Base-by-base conservation (phyloP, 2,888 invertebrate genomes). In the Adelognathus sp. region DNA sequence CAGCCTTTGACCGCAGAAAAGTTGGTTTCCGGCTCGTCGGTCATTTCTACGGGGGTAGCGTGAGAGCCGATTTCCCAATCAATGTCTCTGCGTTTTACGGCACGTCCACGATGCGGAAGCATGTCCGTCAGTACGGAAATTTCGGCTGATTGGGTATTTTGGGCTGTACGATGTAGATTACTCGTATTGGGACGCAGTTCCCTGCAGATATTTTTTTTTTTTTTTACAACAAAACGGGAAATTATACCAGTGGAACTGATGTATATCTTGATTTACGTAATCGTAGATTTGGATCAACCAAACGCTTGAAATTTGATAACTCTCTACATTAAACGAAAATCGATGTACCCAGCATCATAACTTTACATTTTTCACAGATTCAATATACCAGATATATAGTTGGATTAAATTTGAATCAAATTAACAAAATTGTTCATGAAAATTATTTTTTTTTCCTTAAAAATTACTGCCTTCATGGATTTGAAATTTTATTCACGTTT, bases 101-200 rank as follows among this genome's bases (percentile, higher is more conserved):
- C 63, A 27, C 73, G 60, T 36, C 83, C 83, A 36, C 79, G 76
- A 54, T 83, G 81, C 9, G 83, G 83, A 44, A 83, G 67, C 82
- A 83, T 83, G 33, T 80, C 80, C 24, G 81, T 81, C 14, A 81
- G 50, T 14, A 81, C 76, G 18, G 79, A 81, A 66, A 75, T 77
- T 18, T 76, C 72, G 2, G 79, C 54, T 4, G 80, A 80, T 66
- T 74, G 81, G 11, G 81, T 81, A 36, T 81, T 81, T 31, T 29
- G 16, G 11, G 58, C 56, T 33, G 76, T 71, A 75, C 64, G 70
- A 44, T 82, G 80, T 64, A 75, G 74, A 18, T 80, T 76, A 78
- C 80, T 72, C 52, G 54, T 41, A 52, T 82, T 83, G 1, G 75
- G 76, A n/a, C 79, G 77, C 24, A 79, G 46, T 46, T 76, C 54